Base-by-base conservation (phyloP, 1,140 invertebrate species). In the Nixonia krombeini region DNA sequence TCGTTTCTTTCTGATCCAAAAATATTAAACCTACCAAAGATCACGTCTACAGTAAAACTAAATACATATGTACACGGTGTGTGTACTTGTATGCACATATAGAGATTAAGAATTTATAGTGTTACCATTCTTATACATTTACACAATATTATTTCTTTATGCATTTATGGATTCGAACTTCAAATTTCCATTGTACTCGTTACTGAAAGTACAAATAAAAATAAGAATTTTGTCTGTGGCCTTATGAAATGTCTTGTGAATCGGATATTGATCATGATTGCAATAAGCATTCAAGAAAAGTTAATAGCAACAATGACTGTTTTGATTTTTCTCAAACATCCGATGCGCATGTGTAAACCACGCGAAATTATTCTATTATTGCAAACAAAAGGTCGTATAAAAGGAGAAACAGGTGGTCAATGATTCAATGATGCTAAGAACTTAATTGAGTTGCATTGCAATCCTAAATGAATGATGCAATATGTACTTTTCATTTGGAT, bases 101-200 rank as follows among this genome's bases (percentile, higher is more conserved):
- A 46, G 35, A 9, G 42, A 44, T 55, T 16, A 63, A 49, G 52
- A 51, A 57, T 51, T 52, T 64, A 64, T 47, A 57, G 7, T 46
- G 21, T 51, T 38, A 41, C 56, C 42, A 40, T 55, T 45, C 38
- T 50, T 59, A 50, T 42, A 67, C 55, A 51, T 55, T 55, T 59
- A 59, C 63, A 49, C 21, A 41, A 57, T 46, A 49, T 51, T 58
- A 28, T 55, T 53, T 55, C 47, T 5, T 40, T 61, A 65, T 50
- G 49, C 35, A 63, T 64, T 49, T 49, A 21, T 63, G 68, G 62
- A 74, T 71, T 71, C 56, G 59, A 73, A 70, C 55, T 70, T 68
- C 56, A 68, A 68, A 63, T 66, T 69, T 62, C 45, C 29, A 68
- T 67, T 49, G 26, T 51, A 53, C 8, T 42, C 31, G 47, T 58